phyloP scores from a whole-genome alignment of 2,888 invertebrate genomes.

The Eupithecia pulchellata region DNA sequence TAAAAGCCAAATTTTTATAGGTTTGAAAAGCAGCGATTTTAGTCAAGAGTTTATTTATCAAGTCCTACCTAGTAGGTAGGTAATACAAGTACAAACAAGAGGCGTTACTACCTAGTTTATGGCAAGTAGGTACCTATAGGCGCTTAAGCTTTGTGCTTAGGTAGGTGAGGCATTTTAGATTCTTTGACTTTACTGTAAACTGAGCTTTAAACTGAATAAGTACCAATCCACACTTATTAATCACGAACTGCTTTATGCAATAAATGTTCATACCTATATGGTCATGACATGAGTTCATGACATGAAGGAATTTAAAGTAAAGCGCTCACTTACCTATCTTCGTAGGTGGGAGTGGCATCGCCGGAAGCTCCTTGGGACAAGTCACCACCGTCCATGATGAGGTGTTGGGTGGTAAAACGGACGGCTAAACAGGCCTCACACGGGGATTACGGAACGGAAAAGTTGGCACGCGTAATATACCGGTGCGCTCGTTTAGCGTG shows the following conservation, averaged over 20 bases:
- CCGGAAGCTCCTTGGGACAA: slow-evolving; percentile 73
- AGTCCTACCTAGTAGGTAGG: too few species aligned
- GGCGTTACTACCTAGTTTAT: too few species aligned
- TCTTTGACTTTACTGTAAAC: background rate
- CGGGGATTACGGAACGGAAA: slow-evolving; percentile 54
- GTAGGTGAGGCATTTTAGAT: background rate
- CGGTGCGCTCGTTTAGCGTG: slow-evolving; percentile 62
- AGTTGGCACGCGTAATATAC: slow-evolving; percentile 60
- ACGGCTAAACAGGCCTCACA: slow-evolving; percentile 50
- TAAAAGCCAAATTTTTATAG: too few species aligned
- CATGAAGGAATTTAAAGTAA: background rate
- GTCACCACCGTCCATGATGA: slow-evolving; percentile 73
- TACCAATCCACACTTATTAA: slow-evolving; percentile 9
- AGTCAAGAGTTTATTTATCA: too few species aligned
- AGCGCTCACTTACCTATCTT: slow-evolving; percentile 70
- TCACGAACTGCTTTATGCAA: background rate
- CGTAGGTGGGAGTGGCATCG: slow-evolving; percentile 70
- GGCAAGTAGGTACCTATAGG: background rate
- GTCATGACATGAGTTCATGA: background rate
- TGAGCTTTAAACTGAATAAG: background rate
- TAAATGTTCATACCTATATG: too few species aligned
- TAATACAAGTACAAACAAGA: too few species aligned
- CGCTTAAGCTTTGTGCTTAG: background rate
- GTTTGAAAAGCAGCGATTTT: too few species aligned
- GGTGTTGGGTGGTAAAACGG: slow-evolving; percentile 41